Evolutionary conservation across 1,140 invertebrate species (phyloP), one percentile per base, ranked within the genome.

Genomic region (Elysia chlorotica): DNA sequence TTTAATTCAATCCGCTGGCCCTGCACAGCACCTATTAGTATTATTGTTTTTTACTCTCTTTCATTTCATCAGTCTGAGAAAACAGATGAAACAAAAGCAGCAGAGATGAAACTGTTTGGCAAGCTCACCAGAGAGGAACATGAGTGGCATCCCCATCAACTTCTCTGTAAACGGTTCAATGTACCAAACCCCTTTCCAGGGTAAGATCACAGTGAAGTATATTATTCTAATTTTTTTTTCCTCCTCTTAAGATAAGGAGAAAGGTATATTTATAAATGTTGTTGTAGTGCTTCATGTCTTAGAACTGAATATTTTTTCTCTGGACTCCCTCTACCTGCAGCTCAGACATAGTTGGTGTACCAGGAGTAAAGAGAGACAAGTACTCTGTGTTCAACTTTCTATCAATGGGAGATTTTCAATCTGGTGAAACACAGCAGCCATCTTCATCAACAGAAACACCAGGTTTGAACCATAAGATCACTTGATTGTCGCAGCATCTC

Each of bases 101-200:
- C 93, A 0, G 90, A 91, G 76, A 90, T 91, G 83, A 95, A 94
- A 78, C 92, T 94, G 88, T 97, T 93, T 88, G 96, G 96, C 0
- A 90, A 91, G 76, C 86, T 95, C 68, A 98, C 96, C 0, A 86
- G 91, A 33, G 89, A 93, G 61, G 88, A 86, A 28, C 84, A 82
- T 6, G 89, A 92, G 70, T 99, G 98, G 98, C 91, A 93, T 79
- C 98, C 98, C 1, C 91, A 92, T 66, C 89, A 91, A 66, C 81
- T 97, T 21, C 88, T 99, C 0, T 99, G 95, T 82, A 95, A 95
- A 82, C 89, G 96, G 53, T 99, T 99, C 82, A 99, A 99, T 85
- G 92, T 99, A 14, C 93, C 96, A 0, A 93, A 98, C 87, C 95
- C 96, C 0, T 92, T 91, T 81, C 90, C 91, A 73, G 89, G 90